A percentile compares a stretch with the other conserved stretches of the same genome.
Conservation (phyloP, 2,888 invertebrate genomes). For the Nephrotoma guestfalica region DNA sequence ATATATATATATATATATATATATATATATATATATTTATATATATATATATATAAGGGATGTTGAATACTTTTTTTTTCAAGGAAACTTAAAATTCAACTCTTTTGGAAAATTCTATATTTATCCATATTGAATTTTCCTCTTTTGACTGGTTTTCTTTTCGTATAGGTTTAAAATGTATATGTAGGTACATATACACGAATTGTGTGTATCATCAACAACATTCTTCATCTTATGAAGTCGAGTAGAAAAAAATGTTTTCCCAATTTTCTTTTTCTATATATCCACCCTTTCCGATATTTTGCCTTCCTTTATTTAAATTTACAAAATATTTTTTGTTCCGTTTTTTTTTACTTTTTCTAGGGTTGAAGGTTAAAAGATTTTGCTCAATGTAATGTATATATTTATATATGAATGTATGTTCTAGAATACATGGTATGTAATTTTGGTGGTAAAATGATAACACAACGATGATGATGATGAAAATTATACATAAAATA, state of each 20-base stretch:
- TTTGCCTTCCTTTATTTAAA: neutral
- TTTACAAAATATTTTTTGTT: neutral
- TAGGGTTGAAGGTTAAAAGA: neutral
- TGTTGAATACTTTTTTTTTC: neutral
- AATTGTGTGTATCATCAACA: neutral
- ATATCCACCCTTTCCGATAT: neutral
- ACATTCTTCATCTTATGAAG: neutral
- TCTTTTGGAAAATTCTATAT: neutral
- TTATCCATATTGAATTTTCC: neutral
- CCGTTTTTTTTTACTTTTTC: neutral
- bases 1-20: no score
- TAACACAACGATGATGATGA: neutral
- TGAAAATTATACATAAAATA: neutral
- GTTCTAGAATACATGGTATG: neutral
- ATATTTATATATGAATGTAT: neutral
- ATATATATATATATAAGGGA: neutral
- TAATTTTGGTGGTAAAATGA: neutral
- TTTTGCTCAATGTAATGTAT: neutral
- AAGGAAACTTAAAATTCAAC: neutral
- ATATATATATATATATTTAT: no score
- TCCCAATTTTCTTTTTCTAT: neutral
- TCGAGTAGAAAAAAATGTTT: neutral
- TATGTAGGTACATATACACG: neutral
- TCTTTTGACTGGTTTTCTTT: neutral
- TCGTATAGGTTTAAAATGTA: neutral